Percentiles rank a stretch among this genome's conserved stretches.
Conservation (phyloP, 2,113 vertebrate species). For the Ranitomeya variabilis region DNA sequence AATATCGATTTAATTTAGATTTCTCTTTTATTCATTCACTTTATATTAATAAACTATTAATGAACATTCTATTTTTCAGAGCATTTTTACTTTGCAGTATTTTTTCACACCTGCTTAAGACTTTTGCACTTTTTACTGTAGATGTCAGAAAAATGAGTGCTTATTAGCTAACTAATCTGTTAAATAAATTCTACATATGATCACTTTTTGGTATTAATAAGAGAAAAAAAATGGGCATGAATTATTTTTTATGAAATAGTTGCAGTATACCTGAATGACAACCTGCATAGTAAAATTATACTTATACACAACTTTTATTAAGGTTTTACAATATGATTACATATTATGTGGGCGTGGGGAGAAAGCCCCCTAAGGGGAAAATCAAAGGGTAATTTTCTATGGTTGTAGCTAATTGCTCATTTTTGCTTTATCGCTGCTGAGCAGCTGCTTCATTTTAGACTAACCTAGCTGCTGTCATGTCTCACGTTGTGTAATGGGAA, state of each 20-base stretch:
- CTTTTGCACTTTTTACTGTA: no score
- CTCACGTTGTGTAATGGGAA: background rate
- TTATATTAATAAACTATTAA: no score
- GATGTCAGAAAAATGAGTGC: background rate
- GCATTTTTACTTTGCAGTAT: no score
- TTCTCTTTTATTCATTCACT: no score
- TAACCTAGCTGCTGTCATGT: background rate
- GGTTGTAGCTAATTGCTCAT: slow-evolving; percentile 18
- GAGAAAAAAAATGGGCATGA: background rate
- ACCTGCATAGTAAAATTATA: background rate
- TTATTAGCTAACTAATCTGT: background rate
- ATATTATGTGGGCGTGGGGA: background rate
- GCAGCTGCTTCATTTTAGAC: slow-evolving; percentile 3
- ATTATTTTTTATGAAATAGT: background rate
- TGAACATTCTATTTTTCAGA: no score
- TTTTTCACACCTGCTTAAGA: no score
- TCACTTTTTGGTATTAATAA: background rate
- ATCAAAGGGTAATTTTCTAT: slow-evolving; percentile 14
- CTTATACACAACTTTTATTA: background rate
- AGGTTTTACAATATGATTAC: background rate
- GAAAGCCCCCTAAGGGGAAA: slow-evolving; percentile 2
- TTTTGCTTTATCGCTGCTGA: slow-evolving; percentile 15
- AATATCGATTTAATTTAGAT: no score
- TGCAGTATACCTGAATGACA: background rate
- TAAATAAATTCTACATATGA: background rate